A percentile compares a stretch with the other conserved stretches of the same genome.
phyloP scores from a whole-genome alignment of 2,888 invertebrate genomes.

The Osmoderma eremita region DNA sequence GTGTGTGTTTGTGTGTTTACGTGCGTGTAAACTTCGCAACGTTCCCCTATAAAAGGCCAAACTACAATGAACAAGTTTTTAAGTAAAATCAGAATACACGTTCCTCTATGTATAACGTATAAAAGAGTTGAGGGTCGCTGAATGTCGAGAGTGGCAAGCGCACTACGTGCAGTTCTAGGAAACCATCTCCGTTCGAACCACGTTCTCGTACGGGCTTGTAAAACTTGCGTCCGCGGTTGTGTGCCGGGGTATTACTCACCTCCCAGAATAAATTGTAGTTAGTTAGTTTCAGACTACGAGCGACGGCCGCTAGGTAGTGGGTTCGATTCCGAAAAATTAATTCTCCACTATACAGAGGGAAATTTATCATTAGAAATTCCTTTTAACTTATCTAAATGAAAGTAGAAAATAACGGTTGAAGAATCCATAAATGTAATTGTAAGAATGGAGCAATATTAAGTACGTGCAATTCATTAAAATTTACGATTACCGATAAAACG shows the following conservation, averaged over 20 bases:
- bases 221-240: slow-evolving; percentile 25
- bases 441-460: too few species aligned
- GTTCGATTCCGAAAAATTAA: too few species aligned
- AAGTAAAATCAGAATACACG: slow-evolving; percentile 31
- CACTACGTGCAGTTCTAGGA: slow-evolving; percentile 26
- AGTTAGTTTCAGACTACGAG: too few species aligned
- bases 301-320: too few species aligned
- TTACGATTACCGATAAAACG: too few species aligned
- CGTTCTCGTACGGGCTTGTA: slow-evolving; percentile 27
- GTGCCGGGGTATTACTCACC: slow-evolving; percentile 35
- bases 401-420: too few species aligned
- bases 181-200: slow-evolving; percentile 17
- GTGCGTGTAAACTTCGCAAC: slow-evolving; percentile 16
- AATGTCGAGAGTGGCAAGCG: slow-evolving; percentile 4
- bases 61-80: slow-evolving; percentile 38
- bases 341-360: too few species aligned
- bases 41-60: slow-evolving; percentile 28
- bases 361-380: too few species aligned
- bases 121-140: slow-evolving; percentile 18
- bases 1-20: neutral
- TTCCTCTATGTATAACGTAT: slow-evolving; percentile 12
- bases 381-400: too few species aligned
- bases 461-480: too few species aligned
- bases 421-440: too few species aligned
- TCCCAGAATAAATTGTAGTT: slow-evolving; percentile 29